These are phyloP conservation scores for Trialeurodes vaporariorum DNA, from an alignment of 1,140 invertebrate genomes.

Conservation along the genomic window DNA sequence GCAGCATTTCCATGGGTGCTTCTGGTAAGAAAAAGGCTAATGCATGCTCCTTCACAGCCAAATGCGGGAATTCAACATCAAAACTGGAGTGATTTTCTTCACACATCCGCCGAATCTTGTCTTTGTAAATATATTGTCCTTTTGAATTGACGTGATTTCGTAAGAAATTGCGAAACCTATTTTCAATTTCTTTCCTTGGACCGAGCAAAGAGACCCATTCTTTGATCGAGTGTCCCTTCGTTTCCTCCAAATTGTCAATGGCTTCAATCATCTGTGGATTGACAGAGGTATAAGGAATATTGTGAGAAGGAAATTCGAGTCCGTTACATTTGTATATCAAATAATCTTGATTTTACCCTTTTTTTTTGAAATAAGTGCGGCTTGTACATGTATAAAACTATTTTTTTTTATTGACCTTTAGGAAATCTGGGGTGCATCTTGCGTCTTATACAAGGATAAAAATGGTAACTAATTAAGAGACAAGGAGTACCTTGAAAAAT, in stretches of 20 bases:
- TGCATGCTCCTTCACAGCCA: slow-evolving; percentile 82
- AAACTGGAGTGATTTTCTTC: slow-evolving; percentile 85
- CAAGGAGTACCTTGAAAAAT: too few species aligned
- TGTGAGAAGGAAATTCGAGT: too few species aligned
- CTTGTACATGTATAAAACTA: too few species aligned
- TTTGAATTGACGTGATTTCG: slow-evolving; percentile 78
- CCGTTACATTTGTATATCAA: too few species aligned
- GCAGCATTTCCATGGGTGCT: slow-evolving; percentile 89
- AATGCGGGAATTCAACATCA: slow-evolving; percentile 82
- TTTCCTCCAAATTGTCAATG: slow-evolving; percentile 96
- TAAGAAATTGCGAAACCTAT: slow-evolving; percentile 92
- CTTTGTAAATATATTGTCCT: slow-evolving; percentile 78
- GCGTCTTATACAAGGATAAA: too few species aligned
- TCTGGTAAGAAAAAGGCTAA: slow-evolving; percentile 95
- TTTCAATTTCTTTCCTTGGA: slow-evolving; percentile 90
- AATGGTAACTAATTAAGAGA: too few species aligned
- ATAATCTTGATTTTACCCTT: too few species aligned
- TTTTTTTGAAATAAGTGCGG: too few species aligned
- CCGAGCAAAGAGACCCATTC: slow-evolving; percentile 96
- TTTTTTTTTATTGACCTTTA: too few species aligned
- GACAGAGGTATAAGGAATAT: slow-evolving; percentile 18
- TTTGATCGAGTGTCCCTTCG: slow-evolving; percentile 76
- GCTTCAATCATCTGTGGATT: slow-evolving; percentile 77
- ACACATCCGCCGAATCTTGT: slow-evolving; percentile 89
- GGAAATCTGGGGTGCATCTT: too few species aligned